Evolutionary conservation across 2,797 vertebrate genomes (phyloP).

Genomic region (Chelidonichthys spinosus): DNA sequence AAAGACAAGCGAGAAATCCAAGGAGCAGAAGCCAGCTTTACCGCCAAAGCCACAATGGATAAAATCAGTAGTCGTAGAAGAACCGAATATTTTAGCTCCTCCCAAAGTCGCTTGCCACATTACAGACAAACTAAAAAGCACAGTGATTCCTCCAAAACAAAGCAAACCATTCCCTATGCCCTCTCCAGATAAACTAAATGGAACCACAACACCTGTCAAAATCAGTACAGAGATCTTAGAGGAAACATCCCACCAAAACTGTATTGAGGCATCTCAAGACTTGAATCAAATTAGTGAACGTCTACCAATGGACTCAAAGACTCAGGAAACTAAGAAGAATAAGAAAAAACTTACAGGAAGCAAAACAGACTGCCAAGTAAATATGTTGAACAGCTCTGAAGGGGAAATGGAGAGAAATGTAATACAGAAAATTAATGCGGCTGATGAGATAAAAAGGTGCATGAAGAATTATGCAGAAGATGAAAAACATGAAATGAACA

Average conservation of each 20-base stretch:
- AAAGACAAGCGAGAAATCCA: slow-evolving; percentile 77
- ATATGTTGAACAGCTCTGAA: slow-evolving; percentile 28
- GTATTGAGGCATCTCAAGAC: slow-evolving; percentile 26
- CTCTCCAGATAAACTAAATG: slow-evolving; percentile 57
- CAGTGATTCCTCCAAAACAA: slow-evolving; percentile 53
- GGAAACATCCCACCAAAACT: slow-evolving; percentile 14
- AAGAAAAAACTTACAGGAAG: slow-evolving; percentile 27
- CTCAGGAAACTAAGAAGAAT: slow-evolving; percentile 62
- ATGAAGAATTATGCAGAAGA: slow-evolving; percentile 64
- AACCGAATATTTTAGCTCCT: slow-evolving; percentile 59
- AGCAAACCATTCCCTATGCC: slow-evolving; percentile 43
- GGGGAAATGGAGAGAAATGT: slow-evolving; percentile 73
- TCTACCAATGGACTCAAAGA: slow-evolving; percentile 41
- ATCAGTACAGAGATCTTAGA: slow-evolving; percentile 22
- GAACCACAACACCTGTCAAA: slow-evolving; percentile 40
- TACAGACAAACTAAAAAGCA: slow-evolving; percentile 37
- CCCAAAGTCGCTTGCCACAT: slow-evolving; percentile 79
- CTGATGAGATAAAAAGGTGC: slow-evolving; percentile 74
- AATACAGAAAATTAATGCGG: slow-evolving; percentile 75
- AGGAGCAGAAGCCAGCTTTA: slow-evolving; percentile 77
- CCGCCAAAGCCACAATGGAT: slow-evolving; percentile 81
- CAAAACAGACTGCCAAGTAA: slow-evolving; percentile 35
- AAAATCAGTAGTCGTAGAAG: slow-evolving; percentile 57
- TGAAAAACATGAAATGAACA: slow-evolving; percentile 61
- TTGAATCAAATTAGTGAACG: slow-evolving; percentile 45